A percentile compares a stretch with the other conserved stretches of the same genome.
Evolutionary conservation across 2,888 invertebrate genomes (phyloP).

Genomic region (Neoscelio sp.): DNA sequence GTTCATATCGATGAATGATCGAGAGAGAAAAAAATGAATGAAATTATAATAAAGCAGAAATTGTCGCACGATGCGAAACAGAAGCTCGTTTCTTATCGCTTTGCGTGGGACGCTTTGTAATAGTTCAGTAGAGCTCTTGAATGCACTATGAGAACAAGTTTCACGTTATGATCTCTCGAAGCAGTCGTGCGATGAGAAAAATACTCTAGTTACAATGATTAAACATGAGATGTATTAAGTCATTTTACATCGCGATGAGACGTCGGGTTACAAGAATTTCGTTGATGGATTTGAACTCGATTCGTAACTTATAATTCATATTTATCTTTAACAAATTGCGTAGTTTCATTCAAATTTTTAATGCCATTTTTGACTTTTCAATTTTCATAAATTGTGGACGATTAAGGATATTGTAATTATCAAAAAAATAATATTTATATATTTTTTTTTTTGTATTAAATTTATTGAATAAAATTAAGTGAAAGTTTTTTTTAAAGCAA

Average conservation of each 20-base stretch:
- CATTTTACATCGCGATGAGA: constrained; percentile 52
- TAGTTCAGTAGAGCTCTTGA: constrained; percentile 40
- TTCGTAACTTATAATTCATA: constrained; percentile 42
- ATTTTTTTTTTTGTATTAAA: too few relatives aligned
- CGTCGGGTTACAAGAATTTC: constrained; percentile 34
- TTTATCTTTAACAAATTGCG: too few relatives aligned
- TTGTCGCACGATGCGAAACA: constrained; percentile 66
- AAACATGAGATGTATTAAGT: constrained; percentile 51
- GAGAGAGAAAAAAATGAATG: constrained; percentile 11
- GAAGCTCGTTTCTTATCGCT: constrained; percentile 69
- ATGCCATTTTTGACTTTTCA: too few relatives aligned
- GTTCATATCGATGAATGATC: too few relatives aligned
- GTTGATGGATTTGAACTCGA: constrained; percentile 57
- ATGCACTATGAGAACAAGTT: constrained; percentile 52
- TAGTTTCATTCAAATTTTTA: too few relatives aligned
- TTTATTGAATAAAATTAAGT: too few relatives aligned
- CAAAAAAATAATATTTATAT: too few relatives aligned
- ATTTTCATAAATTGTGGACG: too few relatives aligned
- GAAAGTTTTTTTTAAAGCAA: too few relatives aligned
- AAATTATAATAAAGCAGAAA: constrained; percentile 38
- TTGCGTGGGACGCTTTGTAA: constrained; percentile 69
- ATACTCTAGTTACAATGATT: constrained; percentile 45
- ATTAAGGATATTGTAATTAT: too few relatives aligned
- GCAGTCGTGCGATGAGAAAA: constrained; percentile 49
- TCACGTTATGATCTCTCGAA: constrained; percentile 43